Evolutionary conservation across 2,888 invertebrate species (phyloP), one percentile per base, ranked within the genome.

Genomic region (Chrysolina americana): DNA sequence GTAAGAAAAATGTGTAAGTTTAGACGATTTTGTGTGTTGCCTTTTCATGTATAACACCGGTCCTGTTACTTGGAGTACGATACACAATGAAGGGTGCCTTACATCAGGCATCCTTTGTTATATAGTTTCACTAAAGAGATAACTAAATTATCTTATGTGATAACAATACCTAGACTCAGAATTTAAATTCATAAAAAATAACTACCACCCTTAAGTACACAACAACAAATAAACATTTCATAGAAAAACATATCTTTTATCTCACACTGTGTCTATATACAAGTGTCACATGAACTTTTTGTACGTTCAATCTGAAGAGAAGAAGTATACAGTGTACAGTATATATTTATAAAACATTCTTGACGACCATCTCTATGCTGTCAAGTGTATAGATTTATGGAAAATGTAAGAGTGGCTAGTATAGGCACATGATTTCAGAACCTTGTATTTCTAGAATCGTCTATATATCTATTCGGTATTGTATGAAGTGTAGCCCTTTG

Each of bases 341-440:
- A 75, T 50, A 72, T 75, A 72, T 75, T 75, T 75, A 75, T 75
- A 72, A 72, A 75, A 75, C 62, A 48, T 70, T 70, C 50, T 56
- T 66, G 65, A 66, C 53, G 66, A 70, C 59, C 70, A 70, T 66
- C 70, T 66, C 66, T 23, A 44, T 70, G 65, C 66, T 63, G 48
- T 41, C 53, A 50, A 47, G 71, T 68, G 15, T 48, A 36, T 71
- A 41, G 15, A n/a, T 21, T 41, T 11, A 17, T 23, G 41, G 63
- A 63, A 53, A 64, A 50, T n/a, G 36, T 23, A n/a, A 63, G 13
- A 28, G 59, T 17, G 17, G 28, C 23, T 28, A 59, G n/a, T 15
- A 36, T 36, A 8, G 15, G 28, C 59, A 17, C 28, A 28, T 59
- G 36, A 59, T 36, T 15, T 15, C 28, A 36, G n/a, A 23, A 6